Base-by-base conservation (phyloP, 1,140 invertebrate genomes). In the Euura saliciscinereae region DNA sequence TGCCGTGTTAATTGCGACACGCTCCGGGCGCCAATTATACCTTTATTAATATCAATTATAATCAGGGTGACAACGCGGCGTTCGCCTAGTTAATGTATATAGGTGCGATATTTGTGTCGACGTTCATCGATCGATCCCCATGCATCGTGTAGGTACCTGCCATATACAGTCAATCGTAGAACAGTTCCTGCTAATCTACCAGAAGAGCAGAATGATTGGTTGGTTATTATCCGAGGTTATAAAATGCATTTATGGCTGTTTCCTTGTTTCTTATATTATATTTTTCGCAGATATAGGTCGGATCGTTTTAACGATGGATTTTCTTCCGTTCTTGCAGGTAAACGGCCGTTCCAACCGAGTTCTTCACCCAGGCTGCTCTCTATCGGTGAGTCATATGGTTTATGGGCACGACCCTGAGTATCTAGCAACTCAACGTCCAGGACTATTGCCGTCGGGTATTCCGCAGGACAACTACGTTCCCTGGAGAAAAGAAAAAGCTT, bases 331-430 rank as follows among this genome's bases (percentile, higher is more conserved):
- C 8, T 59, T 59, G 8, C 13, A 59, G 51, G 51, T 59, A 59
- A 59, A n/a, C 51, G 51, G 51, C 51, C 51, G 51, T 59, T 59
- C 13, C 51, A 59, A 59, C 51, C 51, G 51, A 59, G 51, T 59
- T 59, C 51, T 59, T 59, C 51, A n/a, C 51, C 51, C 13, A 59
- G 51, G 5, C 51, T 59, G 13, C 51, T 59, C 6, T 3, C 51
- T 59, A 59, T 59, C 51, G 51, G 51, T 59, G 51, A 59, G 51
- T 59, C 51, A 59, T 59, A n/a, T 59, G 51, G 51, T 59, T 59
- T 59, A 59, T 59, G 51, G 51, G 51, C 51, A n/a, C 6, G 51
- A 59, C 51, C 51, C 51, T 59, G 13, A 59, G 51, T 59, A 59
- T n/a, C 51, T 6, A n/a, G 10, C 51, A 59, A n/a, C 51, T 59